Conservation (phyloP, 2,888 invertebrate genomes). For the Ectemnius lituratus region DNA sequence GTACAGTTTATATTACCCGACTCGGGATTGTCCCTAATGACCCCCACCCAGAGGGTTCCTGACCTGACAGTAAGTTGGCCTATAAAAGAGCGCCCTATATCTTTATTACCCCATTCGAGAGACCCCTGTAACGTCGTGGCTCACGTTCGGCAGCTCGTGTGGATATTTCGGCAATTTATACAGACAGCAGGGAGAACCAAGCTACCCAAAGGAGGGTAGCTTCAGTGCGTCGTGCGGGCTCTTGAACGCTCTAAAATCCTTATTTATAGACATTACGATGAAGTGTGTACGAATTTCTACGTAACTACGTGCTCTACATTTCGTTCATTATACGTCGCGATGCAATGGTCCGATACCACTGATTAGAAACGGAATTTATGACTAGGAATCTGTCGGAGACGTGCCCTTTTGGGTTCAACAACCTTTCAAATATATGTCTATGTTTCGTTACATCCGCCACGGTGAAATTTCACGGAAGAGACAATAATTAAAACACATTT, state of each 20-base stretch:
- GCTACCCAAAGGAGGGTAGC: conserved; percentile 13
- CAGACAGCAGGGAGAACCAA: conserved; percentile 25
- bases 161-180: conserved; percentile 61
- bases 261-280: conserved; percentile 44
- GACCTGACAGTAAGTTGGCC: conserved; percentile 49
- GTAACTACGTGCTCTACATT: conserved; percentile 11
- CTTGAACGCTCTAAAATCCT: conserved; percentile 45
- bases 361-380: conserved; percentile 18
- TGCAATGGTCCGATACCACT: conserved; percentile 8
- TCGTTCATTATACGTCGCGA: conserved; percentile 27
- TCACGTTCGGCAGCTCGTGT: conserved; percentile 51
- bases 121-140: conserved; percentile 44
- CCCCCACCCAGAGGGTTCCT: conserved; percentile 46
- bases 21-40: conserved; percentile 36
- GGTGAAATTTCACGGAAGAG: neutral
- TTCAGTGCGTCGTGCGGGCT: conserved; percentile 28
- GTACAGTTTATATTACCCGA: too few species aligned
- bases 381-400: neutral
- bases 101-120: conserved; percentile 60
- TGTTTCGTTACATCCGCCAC: neutral
- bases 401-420: neutral
- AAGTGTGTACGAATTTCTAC: conserved; percentile 21
- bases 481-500: neutral
- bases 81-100: conserved; percentile 61
- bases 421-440: neutral